Evolutionary conservation across 2,888 invertebrate genomes (phyloP).

Genomic region (Meloe dianella): DNA sequence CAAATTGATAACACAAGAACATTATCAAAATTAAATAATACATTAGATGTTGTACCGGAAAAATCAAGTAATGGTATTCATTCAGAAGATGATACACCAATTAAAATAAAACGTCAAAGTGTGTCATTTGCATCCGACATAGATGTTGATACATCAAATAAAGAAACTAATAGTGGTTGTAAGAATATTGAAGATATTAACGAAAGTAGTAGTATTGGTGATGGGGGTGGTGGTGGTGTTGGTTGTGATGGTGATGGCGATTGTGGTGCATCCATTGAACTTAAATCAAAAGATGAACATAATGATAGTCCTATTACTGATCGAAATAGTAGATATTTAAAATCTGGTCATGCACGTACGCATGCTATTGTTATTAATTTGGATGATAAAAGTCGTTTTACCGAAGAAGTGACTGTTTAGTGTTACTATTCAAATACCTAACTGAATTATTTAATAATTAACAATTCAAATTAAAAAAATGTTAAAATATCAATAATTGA

Average conservation of each 20-base stretch:
- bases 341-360: constrained; percentile 73
- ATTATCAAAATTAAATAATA: constrained; percentile 59
- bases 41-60: constrained; percentile 50
- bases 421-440: constrained; percentile 43
- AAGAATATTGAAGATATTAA: constrained; percentile 30
- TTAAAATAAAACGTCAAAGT: constrained; percentile 55
- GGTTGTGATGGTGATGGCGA: constrained; percentile 23
- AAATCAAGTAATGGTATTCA: constrained; percentile 60
- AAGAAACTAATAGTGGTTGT: constrained; percentile 32
- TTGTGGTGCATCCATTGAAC: constrained; percentile 38
- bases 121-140: constrained; percentile 62
- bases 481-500: background rate
- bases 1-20: constrained; percentile 52
- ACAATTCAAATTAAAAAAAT: constrained; percentile 9
- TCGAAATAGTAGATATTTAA: constrained; percentile 54
- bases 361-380: constrained; percentile 81
- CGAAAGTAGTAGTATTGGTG: constrained; percentile 16
- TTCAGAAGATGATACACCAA: constrained; percentile 50
- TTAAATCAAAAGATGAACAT: constrained; percentile 45
- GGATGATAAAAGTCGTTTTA: constrained; percentile 80
- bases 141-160: constrained; percentile 34
- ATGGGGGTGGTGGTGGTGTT: constrained; percentile 24
- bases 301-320: constrained; percentile 47
- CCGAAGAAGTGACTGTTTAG: constrained; percentile 81
- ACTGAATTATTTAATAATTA: constrained; percentile 25